Evolutionary conservation across 2,113 vertebrate species (phyloP).

Genomic region (Chaetodon trifascialis): DNA sequence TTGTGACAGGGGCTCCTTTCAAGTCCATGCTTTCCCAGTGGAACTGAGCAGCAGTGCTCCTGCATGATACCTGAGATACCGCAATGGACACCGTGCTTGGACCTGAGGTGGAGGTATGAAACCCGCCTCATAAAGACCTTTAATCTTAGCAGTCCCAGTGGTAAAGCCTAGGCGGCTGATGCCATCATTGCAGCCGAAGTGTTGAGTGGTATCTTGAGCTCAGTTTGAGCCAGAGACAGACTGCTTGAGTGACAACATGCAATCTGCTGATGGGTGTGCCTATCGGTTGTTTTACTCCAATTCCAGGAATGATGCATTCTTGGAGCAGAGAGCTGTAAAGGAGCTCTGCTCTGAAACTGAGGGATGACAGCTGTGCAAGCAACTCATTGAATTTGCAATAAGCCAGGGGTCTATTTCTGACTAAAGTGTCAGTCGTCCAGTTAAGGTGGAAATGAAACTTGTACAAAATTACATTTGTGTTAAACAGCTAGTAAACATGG

Average conservation of each 20-base stretch:
- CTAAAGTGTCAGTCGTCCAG: not conserved
- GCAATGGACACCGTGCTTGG: constrained; percentile 14
- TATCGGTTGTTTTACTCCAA: constrained; percentile 37
- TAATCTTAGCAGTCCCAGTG: constrained; percentile 38
- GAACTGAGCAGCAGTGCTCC: constrained; percentile 11
- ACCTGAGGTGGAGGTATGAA: constrained; percentile 31
- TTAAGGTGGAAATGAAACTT: not conserved
- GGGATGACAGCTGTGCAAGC: constrained; percentile 10
- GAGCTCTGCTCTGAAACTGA: constrained; percentile 28
- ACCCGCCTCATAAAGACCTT: constrained; percentile 40
- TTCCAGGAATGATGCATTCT: constrained; percentile 32
- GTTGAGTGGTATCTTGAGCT: constrained; percentile 29
- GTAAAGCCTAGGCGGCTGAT: constrained; percentile 36
- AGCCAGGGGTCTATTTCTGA: not conserved
- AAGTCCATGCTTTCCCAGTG: constrained; percentile 29
- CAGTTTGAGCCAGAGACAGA: constrained; percentile 39
- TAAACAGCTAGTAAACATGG: not conserved
- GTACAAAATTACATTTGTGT: not conserved
- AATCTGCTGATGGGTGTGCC: constrained; percentile 43
- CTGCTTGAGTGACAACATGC: constrained; percentile 43
- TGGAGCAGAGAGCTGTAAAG: constrained; percentile 8
- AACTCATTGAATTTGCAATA: constrained; percentile 18
- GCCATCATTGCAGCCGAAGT: constrained; percentile 42
- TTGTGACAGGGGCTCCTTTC: constrained; percentile 30
- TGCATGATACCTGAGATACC: constrained; percentile 21